Conservation (phyloP, 2,797 vertebrate genomes). For the Chelidonichthys spinosus region DNA sequence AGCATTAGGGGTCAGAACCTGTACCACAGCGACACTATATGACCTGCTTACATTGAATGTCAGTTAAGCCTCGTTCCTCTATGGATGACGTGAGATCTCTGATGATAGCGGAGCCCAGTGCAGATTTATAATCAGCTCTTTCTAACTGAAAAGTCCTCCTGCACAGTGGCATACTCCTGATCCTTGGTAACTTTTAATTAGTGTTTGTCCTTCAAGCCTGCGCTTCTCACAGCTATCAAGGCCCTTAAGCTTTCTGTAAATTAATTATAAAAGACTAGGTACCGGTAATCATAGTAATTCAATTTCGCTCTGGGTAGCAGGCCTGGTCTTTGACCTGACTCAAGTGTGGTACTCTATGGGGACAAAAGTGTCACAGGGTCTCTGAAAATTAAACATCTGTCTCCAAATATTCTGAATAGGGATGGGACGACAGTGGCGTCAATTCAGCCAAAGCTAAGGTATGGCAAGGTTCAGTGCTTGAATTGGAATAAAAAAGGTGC, state of each 20-base stretch:
- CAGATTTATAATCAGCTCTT: conserved; percentile 84
- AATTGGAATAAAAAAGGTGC: too few species aligned
- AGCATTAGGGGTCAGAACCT: conserved; percentile 28
- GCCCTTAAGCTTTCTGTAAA: conserved; percentile 88
- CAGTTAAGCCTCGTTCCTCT: conserved; percentile 29
- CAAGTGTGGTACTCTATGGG: conserved; percentile 36
- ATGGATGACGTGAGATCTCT: conserved; percentile 42
- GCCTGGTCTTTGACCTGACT: conserved; percentile 83
- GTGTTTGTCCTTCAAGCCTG: conserved; percentile 90
- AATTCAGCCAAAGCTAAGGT: too few species aligned
- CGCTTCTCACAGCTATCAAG: conserved; percentile 87
- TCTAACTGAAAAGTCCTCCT: conserved; percentile 79
- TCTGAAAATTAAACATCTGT: conserved; percentile 36
- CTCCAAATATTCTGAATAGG: conserved; percentile 3
- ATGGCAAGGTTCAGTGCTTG: too few species aligned
- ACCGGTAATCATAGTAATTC: conserved; percentile 91
- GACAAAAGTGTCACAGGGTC: conserved; percentile 39
- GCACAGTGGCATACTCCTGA: conserved; percentile 81
- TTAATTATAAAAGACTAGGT: conserved; percentile 93
- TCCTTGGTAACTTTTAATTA: conserved; percentile 91
- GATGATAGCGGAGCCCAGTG: conserved; percentile 55
- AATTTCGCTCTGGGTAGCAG: conserved; percentile 85
- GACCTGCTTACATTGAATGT: conserved; percentile 20
- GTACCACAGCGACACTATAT: not conserved
- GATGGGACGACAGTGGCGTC: too few species aligned